Evolutionary conservation across 2,113 vertebrate species (phyloP).

Genomic region (Tretioscincus oriximinensis): DNA sequence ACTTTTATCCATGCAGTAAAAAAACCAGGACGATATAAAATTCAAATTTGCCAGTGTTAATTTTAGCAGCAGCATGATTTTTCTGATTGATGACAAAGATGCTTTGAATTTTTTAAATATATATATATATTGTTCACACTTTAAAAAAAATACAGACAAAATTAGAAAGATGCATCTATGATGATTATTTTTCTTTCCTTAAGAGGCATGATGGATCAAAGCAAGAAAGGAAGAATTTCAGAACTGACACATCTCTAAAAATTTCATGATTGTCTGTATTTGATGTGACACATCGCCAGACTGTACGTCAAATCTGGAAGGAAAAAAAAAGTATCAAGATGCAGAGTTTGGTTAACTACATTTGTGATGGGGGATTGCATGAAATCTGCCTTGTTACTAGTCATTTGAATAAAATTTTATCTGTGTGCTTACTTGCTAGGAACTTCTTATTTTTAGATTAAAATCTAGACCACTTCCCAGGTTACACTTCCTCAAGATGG

Average conservation of each 20-base stretch:
- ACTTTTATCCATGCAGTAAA: neutral
- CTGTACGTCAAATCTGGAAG: conserved; percentile 48
- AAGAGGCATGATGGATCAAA: conserved; percentile 45
- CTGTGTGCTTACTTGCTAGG: conserved; percentile 3
- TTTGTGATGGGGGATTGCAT: conserved; percentile 38
- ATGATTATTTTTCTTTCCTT: conserved; percentile 59
- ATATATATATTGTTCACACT: conserved; percentile 48
- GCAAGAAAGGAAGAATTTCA: conserved; percentile 43
- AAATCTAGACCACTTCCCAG: neutral
- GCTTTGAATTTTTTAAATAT: conserved; percentile 19
- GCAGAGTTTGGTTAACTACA: conserved; percentile 15
- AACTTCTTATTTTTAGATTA: conserved; percentile 60
- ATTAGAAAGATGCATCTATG: conserved; percentile 29
- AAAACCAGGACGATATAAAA: neutral
- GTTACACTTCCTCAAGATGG: neutral
- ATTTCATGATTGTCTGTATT: conserved; percentile 52
- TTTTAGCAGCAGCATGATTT: conserved; percentile 18
- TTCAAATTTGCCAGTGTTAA: neutral
- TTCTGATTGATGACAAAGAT: conserved; percentile 46
- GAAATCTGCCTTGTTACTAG: conserved; percentile 39
- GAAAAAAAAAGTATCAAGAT: conserved; percentile 44
- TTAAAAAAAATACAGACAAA: conserved; percentile 44
- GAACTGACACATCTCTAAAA: conserved; percentile 51
- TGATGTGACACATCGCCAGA: conserved; percentile 41
- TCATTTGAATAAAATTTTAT: conserved; percentile 25